Percentiles rank a stretch among this genome's conserved stretches.
Conservation (phyloP, 2,113 vertebrate genomes). For the Gorsachius goisagi region DNA sequence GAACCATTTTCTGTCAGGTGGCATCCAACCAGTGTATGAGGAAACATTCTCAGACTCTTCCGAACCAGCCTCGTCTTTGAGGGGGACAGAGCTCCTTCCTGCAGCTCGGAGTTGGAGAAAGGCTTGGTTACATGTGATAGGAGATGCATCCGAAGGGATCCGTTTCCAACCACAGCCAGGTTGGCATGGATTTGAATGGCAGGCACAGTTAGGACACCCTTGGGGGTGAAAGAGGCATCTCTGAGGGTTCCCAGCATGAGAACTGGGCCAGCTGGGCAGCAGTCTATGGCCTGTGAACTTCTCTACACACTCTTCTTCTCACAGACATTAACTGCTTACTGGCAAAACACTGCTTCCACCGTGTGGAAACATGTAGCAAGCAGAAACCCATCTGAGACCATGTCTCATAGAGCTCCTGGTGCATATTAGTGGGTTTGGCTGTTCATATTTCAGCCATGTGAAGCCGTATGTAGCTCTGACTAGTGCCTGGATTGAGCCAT, state of each 20-base stretch:
- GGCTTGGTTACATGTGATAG: not conserved
- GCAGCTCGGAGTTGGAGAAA: accelerated
- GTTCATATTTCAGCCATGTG: not conserved
- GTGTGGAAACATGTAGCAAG: not conserved
- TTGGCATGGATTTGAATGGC: not conserved
- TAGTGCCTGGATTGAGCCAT: not conserved
- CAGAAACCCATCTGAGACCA: not conserved
- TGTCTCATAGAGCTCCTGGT: not conserved
- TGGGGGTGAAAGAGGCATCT: not conserved
- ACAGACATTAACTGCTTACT: not conserved
- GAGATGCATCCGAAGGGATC: not conserved
- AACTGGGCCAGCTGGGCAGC: not conserved
- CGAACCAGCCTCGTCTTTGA: not conserved
- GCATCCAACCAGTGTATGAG: not conserved
- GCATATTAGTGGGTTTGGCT: not conserved
- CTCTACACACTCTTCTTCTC: not conserved
- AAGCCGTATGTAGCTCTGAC: not conserved
- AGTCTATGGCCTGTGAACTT: not conserved
- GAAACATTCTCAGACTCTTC: not conserved
- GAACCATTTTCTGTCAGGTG: not conserved
- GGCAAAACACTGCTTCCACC: not conserved
- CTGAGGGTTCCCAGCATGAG: not conserved
- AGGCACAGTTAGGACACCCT: not conserved
- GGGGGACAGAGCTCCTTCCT: not conserved
- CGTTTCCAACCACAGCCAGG: not conserved